A percentile compares a stretch with the other conserved stretches of the same genome.
Conservation (phyloP, 2,888 invertebrate genomes). For the Dasypogon diadema region DNA sequence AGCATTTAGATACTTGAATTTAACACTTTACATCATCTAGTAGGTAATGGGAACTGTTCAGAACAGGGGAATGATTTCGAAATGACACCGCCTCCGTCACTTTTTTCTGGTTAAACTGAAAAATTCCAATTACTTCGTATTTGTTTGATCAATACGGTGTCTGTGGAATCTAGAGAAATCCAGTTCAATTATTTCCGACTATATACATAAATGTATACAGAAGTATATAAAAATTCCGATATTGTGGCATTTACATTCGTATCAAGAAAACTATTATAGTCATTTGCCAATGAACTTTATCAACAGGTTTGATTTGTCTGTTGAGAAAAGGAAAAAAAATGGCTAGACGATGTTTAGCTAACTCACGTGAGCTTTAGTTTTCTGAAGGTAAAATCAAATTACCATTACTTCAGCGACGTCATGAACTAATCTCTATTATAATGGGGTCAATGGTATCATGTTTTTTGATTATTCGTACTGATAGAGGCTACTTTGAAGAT, state of each 20-base stretch:
- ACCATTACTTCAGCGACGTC: no score
- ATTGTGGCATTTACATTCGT: not conserved
- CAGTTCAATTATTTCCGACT: not conserved
- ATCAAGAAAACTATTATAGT: no score
- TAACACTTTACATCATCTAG: constrained; percentile 26
- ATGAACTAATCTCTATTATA: no score
- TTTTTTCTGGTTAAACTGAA: constrained; percentile 24
- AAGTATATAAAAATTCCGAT: not conserved
- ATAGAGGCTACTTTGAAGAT: no score
- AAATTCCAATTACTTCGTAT: not conserved
- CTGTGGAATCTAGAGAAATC: constrained; percentile 22
- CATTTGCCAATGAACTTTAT: constrained; percentile 36
- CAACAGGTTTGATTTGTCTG: constrained; percentile 41
- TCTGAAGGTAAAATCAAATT: no score
- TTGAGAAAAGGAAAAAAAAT: not conserved
- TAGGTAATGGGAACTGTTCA: no score
- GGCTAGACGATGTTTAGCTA: no score
- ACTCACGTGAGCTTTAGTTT: no score
- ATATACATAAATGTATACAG: not conserved
- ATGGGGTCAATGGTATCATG: no score
- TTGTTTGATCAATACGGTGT: constrained; percentile 24
- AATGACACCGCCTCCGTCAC: not conserved
- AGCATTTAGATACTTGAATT: constrained; percentile 1
- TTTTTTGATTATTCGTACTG: no score
- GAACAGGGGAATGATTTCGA: not conserved